These are phyloP conservation scores for Masticophis lateralis DNA, from an alignment of 2,797 vertebrate species.

Conservation along the genomic window DNA sequence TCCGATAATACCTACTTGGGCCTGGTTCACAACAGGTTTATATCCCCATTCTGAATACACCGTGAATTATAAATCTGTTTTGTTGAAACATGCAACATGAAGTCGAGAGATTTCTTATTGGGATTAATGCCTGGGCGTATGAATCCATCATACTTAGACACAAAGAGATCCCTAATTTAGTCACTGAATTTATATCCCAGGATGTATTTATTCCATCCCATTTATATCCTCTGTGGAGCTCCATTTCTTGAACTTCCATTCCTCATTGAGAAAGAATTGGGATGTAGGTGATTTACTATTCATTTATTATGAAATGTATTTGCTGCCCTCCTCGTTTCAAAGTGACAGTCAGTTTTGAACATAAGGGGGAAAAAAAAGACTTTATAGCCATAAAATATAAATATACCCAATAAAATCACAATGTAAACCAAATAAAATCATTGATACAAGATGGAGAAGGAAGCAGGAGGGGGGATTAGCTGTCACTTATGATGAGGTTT, in stretches of 20 bases:
- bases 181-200: neutral
- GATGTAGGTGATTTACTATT: neutral
- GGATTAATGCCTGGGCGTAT: neutral
- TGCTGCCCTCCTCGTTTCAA: no score
- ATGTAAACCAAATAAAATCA: no score
- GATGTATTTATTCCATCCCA: neutral
- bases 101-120: neutral
- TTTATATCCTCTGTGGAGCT: neutral
- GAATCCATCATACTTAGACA: neutral
- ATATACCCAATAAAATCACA: no score
- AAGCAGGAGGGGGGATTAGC: no score
- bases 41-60: no score
- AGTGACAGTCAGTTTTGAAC: no score
- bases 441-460: no score
- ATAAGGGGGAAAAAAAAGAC: fast-evolving
- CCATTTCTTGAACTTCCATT: neutral
- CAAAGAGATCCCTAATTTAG: neutral
- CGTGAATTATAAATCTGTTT: neutral
- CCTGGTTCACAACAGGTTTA: no score
- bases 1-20: no score
- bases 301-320: neutral
- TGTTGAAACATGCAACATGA: neutral
- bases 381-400: no score
- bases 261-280: neutral
- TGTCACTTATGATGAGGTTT: no score